Evolutionary conservation across 1,140 invertebrate genomes (phyloP).

Genomic region (Wiebesia pumilae): DNA sequence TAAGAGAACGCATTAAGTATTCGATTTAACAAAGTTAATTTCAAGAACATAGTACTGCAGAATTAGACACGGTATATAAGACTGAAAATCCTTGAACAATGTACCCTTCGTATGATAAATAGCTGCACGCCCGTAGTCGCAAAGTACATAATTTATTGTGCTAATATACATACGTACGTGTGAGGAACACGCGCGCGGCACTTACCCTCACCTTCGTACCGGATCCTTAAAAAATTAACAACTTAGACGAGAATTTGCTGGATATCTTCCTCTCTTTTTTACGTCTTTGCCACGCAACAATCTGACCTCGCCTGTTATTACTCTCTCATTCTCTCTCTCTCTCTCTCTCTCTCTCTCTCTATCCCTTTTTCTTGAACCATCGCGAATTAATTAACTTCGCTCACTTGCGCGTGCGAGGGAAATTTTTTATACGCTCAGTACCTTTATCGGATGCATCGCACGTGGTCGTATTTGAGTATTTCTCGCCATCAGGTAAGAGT

Average conservation of each 20-base stretch:
- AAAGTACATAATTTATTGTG: neutral
- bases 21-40: neutral
- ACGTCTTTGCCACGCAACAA: neutral
- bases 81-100: conserved; percentile 4
- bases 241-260: conserved; percentile 24
- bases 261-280: neutral
- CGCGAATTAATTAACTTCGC: conserved; percentile 40
- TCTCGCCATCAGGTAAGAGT: neutral
- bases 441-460: conserved; percentile 45
- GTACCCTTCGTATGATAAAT: conserved; percentile 28
- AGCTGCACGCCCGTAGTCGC: neutral
- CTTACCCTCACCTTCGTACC: neutral
- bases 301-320: conserved; percentile 27
- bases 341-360: neutral
- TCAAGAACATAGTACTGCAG: neutral
- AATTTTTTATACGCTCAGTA: neutral
- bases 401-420: neutral
- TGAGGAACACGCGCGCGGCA: neutral
- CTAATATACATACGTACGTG: neutral
- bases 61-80: neutral
- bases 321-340: neutral
- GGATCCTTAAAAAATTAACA: conserved; percentile 32
- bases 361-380: neutral
- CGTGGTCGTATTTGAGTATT: conserved; percentile 32
- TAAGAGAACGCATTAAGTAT: neutral